Percentiles rank a stretch among this genome's conserved stretches.
These are phyloP conservation scores for Pempheris klunzingeri DNA, from an alignment of 2,797 vertebrate species.

Conservation along the genomic window DNA sequence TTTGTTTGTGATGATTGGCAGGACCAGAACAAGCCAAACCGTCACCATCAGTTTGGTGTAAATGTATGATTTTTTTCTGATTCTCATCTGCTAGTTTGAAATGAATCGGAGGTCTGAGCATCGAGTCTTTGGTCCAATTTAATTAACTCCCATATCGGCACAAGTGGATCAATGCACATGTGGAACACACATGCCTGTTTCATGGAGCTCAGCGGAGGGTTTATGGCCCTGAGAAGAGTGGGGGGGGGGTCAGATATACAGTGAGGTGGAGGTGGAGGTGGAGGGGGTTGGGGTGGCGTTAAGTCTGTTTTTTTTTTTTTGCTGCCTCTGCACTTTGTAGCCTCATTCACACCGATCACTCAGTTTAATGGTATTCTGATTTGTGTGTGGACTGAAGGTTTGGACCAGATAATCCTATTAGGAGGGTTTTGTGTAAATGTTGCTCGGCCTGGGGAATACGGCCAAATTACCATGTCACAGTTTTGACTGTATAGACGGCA, in stretches of 20 bases:
- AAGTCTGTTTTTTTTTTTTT: no score
- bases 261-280: not conserved
- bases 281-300: slow-evolving; percentile 19
- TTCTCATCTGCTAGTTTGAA: slow-evolving; percentile 57
- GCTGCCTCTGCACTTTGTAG: slow-evolving; percentile 55
- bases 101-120: slow-evolving; percentile 49
- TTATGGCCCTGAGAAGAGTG: slow-evolving; percentile 9
- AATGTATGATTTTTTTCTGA: not conserved
- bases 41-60: no score
- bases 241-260: slow-evolving; percentile 23
- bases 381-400: slow-evolving; percentile 35
- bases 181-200: slow-evolving; percentile 38
- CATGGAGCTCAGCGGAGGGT: slow-evolving; percentile 23
- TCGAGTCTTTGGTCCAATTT: slow-evolving; percentile 66
- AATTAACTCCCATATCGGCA: slow-evolving; percentile 74
- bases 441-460: not conserved
- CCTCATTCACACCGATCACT: slow-evolving; percentile 29
- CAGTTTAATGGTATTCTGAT: slow-evolving; percentile 51
- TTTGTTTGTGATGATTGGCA: slow-evolving; percentile 50
- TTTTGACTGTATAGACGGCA: not conserved
- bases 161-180: slow-evolving; percentile 65
- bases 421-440: slow-evolving; percentile 6
- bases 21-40: no score
- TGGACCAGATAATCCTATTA: slow-evolving; percentile 62
- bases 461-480: slow-evolving; percentile 20